A percentile compares a stretch with the other conserved stretches of the same genome.
These are phyloP conservation scores for Tricholaema leucomelas DNA, from an alignment of 2,113 vertebrate species.

Conservation along the genomic window DNA sequence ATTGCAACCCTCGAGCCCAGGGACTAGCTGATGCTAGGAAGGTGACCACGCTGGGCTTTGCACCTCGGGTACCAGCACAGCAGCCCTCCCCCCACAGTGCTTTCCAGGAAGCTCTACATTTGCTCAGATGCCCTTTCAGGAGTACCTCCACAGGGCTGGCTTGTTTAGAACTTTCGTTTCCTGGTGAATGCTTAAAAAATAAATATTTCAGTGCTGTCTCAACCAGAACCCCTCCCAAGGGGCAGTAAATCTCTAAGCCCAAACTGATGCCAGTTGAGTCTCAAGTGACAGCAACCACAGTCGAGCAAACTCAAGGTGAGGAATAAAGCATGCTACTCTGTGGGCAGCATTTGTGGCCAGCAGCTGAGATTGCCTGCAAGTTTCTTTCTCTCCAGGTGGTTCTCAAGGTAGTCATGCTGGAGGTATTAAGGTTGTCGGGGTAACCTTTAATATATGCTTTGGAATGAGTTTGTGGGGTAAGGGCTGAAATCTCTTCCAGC, in stretches of 20 bases:
- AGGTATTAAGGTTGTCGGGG: neutral
- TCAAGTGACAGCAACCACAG: neutral
- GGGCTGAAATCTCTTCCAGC: neutral
- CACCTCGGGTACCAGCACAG: neutral
- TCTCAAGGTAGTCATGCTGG: neutral
- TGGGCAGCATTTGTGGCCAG: accelerated
- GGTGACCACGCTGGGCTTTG: neutral
- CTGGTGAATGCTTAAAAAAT: neutral
- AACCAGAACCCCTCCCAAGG: neutral
- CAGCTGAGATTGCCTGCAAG: neutral
- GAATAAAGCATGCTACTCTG: neutral
- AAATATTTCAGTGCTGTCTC: neutral
- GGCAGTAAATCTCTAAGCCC: neutral
- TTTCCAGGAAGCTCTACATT: neutral
- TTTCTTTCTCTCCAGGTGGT: neutral
- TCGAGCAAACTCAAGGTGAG: neutral
- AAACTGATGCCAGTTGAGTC: neutral
- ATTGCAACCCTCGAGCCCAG: neutral
- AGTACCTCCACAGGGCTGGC: neutral
- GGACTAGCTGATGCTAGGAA: neutral
- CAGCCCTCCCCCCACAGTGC: neutral
- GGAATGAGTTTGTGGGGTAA: neutral
- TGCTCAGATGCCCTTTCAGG: neutral
- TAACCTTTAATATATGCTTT: neutral
- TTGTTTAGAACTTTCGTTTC: neutral